Conservation (phyloP, 1,140 invertebrate species). For the Sycophila sp. region DNA sequence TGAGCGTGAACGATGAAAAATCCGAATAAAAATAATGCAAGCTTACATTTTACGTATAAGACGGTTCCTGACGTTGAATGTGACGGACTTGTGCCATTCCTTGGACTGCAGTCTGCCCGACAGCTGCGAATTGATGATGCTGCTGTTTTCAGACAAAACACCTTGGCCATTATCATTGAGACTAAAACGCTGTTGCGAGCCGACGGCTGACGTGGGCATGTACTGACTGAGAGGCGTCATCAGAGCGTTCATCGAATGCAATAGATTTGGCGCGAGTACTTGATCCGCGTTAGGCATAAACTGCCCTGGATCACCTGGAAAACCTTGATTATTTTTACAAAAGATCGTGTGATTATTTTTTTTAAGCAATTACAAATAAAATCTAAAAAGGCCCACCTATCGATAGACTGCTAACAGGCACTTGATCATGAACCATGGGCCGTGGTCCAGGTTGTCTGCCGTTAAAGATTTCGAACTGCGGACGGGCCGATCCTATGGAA, state of each 20-base stretch:
- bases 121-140: slow-evolving; percentile 28
- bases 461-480: slow-evolving; percentile 29
- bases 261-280: slow-evolving; percentile 18
- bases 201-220: slow-evolving; percentile 20
- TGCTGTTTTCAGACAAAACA: slow-evolving; percentile 31
- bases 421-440: slow-evolving; percentile 33
- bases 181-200: slow-evolving; percentile 22
- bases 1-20: no score
- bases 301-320: slow-evolving; percentile 27
- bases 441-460: slow-evolving; percentile 25
- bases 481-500: slow-evolving; percentile 33
- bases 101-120: slow-evolving; percentile 28
- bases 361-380: not conserved
- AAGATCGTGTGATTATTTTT: no score
- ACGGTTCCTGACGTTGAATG: slow-evolving; percentile 32
- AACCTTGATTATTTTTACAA: slow-evolving; percentile 12
- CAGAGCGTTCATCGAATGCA: slow-evolving; percentile 33
- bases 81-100: slow-evolving; percentile 35
- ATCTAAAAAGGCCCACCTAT: slow-evolving; percentile 13
- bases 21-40: no score
- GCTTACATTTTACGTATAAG: slow-evolving; percentile 36
- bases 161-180: slow-evolving; percentile 18
- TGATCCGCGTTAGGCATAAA: slow-evolving; percentile 26
- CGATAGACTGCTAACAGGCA: slow-evolving; percentile 24
- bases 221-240: slow-evolving; percentile 28